These are phyloP conservation scores for Octopus bimaculoides DNA, from an alignment of 1,140 invertebrate genomes.

Conservation along the genomic window DNA sequence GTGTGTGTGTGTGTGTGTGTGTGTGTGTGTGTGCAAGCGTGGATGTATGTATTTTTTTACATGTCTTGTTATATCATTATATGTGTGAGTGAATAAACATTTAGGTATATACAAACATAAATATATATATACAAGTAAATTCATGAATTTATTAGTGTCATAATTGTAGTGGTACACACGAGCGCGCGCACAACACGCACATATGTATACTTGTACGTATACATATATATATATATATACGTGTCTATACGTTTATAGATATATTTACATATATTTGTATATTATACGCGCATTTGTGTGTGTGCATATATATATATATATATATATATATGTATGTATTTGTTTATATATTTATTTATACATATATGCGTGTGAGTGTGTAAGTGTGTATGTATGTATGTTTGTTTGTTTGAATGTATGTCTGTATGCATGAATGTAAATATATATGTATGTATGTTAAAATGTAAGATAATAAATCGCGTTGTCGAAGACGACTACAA, in stretches of 20 bases:
- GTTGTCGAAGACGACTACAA: no score
- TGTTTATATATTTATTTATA: background rate
- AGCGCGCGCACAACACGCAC: background rate
- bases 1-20: background rate
- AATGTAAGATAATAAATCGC: background rate
- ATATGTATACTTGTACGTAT: background rate
- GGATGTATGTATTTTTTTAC: background rate
- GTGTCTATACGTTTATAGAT: background rate
- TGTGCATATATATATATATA: background rate
- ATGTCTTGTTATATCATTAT: background rate
- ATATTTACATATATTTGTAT: background rate
- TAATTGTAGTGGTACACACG: background rate
- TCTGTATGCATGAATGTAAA: background rate
- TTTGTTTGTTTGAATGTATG: background rate
- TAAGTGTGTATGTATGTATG: background rate
- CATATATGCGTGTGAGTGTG: background rate
- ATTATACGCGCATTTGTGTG: background rate
- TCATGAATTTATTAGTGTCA: background rate
- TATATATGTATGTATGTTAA: background rate
- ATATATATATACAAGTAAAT: background rate
- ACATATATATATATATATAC: background rate
- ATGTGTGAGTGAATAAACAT: background rate
- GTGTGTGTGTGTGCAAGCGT: background rate
- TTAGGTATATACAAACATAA: background rate
- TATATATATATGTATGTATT: background rate